Evolutionary conservation across 2,113 vertebrate species (phyloP).

Genomic region (Phalacrocorax pelagicus): DNA sequence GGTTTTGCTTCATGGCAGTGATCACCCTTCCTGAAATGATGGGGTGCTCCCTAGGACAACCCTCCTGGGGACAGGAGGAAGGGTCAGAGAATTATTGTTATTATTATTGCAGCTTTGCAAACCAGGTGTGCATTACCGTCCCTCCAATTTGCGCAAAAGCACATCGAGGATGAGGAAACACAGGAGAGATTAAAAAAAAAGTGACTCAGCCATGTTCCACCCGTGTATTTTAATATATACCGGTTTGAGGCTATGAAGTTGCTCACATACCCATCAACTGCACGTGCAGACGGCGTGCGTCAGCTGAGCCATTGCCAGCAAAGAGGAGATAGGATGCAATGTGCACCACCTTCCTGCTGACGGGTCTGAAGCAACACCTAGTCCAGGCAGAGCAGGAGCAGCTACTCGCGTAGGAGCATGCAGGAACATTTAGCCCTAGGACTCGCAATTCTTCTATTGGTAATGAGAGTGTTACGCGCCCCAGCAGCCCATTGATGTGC

Average conservation of each 20-base stretch:
- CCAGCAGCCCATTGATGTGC: not conserved
- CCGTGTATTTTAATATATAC: not conserved
- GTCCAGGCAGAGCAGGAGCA: accelerated
- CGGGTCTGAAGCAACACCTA: not conserved
- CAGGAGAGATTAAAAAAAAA: not conserved
- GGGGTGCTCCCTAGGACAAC: not conserved
- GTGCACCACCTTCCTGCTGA: not conserved
- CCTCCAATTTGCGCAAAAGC: not conserved
- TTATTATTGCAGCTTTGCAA: not conserved
- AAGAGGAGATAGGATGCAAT: not conserved
- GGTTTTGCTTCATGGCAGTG: not conserved
- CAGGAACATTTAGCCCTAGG: not conserved
- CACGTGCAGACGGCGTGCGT: accelerated
- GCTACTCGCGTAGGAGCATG: accelerated
- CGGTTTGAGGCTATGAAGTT: not conserved
- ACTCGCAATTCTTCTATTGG: not conserved
- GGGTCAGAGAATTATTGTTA: not conserved
- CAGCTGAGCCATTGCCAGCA: accelerated
- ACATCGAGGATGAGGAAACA: not conserved
- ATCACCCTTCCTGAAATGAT: not conserved
- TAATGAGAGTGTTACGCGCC: not conserved
- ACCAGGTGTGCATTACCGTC: accelerated
- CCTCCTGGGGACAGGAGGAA: not conserved
- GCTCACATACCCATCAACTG: not conserved
- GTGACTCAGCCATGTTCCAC: not conserved